Conservation (phyloP, 2,113 vertebrate genomes). For the Epinephelus fuscoguttatus region DNA sequence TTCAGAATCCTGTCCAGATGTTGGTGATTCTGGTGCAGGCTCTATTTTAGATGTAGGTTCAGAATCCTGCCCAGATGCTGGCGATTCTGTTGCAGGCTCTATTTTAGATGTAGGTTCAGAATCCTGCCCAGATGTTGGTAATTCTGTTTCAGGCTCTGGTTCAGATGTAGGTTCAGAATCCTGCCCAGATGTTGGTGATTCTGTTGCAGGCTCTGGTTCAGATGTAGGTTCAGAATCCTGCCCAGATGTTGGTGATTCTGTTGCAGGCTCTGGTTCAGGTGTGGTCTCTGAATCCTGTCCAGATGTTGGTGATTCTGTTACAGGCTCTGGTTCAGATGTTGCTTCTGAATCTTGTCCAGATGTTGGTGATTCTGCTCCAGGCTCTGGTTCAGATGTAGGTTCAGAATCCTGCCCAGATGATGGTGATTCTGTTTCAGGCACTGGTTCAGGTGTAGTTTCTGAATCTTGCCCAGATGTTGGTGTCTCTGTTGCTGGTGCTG, state of each 20-base stretch:
- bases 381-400: neutral
- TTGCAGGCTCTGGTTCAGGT: neutral
- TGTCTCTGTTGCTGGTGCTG: accelerated
- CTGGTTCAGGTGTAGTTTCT: neutral
- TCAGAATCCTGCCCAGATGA: neutral
- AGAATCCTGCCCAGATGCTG: neutral
- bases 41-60: neutral
- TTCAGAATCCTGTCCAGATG: neutral
- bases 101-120: neutral
- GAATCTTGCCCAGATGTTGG: accelerated
- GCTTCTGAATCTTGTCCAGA: neutral
- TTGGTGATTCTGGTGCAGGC: neutral
- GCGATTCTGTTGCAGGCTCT: neutral
- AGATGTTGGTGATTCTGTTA: neutral
- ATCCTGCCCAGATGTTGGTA: accelerated
- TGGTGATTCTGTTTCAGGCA: neutral
- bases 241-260: neutral
- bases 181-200: neutral
- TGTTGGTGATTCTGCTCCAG: neutral
- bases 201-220: neutral
- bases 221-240: neutral
- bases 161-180: neutral
- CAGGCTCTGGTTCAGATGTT: neutral
- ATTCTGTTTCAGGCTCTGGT: neutral
- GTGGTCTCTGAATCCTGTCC: neutral